These are phyloP conservation scores for Hormiphora californensis DNA, from an alignment of 37 sponge, comb jelly and placozoan species.

Conservation along the genomic window DNA sequence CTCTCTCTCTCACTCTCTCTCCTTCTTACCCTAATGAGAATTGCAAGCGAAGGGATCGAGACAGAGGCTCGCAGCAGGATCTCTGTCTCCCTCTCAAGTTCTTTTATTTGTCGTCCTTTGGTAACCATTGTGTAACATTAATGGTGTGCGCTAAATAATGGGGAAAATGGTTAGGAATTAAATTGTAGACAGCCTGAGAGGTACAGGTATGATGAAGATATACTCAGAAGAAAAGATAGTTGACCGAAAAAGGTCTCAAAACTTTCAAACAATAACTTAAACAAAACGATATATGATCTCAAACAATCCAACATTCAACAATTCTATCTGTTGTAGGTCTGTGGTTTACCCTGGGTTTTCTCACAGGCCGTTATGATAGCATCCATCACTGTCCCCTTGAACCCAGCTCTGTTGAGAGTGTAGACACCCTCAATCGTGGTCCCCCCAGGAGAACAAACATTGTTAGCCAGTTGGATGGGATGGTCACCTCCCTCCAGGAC, in stretches of 20 bases:
- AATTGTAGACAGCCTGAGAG: no score
- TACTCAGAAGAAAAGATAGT: no score
- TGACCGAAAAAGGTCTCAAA: no score
- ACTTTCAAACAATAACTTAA: no score
- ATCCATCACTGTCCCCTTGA: constrained; percentile 51
- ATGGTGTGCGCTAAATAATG: no score
- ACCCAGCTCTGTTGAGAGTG: constrained; percentile 28
- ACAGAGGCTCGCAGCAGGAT: constrained; percentile 12
- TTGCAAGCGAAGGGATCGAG: constrained; percentile 15
- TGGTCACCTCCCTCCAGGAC: background rate
- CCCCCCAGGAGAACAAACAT: constrained; percentile 47
- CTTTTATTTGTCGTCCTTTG: background rate
- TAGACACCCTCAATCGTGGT: constrained; percentile 41
- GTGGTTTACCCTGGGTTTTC: constrained; percentile 25
- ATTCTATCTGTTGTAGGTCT: constrained; percentile 16
- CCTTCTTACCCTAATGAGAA: constrained; percentile 1
- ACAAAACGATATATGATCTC: no score
- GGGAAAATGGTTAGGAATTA: background rate
- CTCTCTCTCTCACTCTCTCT: no score
- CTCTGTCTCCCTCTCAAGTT: background rate
- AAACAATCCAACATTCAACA: no score
- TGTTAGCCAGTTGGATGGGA: constrained; percentile 38
- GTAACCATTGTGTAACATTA: no score
- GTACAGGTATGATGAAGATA: no score
- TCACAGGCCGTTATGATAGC: constrained; percentile 29